Evolutionary conservation across 2,888 invertebrate species (phyloP), one percentile per base, ranked within the genome.

Genomic region (Griposia aprilina): DNA sequence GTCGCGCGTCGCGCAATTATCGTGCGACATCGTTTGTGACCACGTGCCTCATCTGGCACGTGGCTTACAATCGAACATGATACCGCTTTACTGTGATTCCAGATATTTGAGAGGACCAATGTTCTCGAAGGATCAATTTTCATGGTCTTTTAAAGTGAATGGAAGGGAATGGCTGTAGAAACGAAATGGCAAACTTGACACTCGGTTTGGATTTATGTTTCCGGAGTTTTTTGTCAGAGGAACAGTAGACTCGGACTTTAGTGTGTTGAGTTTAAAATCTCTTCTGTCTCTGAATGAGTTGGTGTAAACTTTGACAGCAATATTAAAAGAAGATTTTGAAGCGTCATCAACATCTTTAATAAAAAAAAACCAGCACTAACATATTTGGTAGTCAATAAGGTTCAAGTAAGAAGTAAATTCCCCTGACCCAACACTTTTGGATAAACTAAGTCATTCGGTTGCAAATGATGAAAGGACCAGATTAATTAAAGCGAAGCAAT

Each of bases 1-100:
- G n/a, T n/a, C 65, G 77, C 77, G 67, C n/a, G 67, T 63, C 62
- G 65, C 41, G 65, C 84, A 79, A 84, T 82, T 84, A 84, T 73
- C 30, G 60, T 23, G 67, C 69, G 67, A 74, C 36, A 57, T 75
- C 59, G 59, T 83, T 78, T 72, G 71, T 1, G 62, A 73, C 79
- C 86, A 81, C 77, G 77, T 74, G 80, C 57, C 71, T 20, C 48
- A 67, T 68, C 55, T 26, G 71, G 30, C 78, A 68, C 66, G 68
- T n/a, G 52, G 23, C 63, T 57, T 15, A 72, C 26, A 78, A 80
- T 76, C 41, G 48, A 78, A 65, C 45, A 77, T 68, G 70, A 75
- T 13, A 26, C 7, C 62, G 26, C 15, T 77, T 69, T 82, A 0
- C 45, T 10, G 8, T 10, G 45, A 45, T 45, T 45, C 45, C 10